Conservation (phyloP, 2,888 invertebrate species). For the Achlya flavicornis region DNA sequence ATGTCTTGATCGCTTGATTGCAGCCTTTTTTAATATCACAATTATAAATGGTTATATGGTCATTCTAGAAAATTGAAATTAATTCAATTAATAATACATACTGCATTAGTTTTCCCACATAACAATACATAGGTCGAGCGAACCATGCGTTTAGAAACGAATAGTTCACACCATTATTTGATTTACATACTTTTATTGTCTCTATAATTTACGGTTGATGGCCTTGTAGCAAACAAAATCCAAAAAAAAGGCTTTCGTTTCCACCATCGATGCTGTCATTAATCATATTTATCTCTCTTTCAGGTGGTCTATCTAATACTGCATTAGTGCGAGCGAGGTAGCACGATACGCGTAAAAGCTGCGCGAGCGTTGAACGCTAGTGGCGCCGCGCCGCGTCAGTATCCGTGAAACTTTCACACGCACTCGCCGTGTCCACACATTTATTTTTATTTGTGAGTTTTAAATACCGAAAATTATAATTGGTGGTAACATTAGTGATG, state of each 20-base stretch:
- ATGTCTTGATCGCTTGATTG: too few relatives aligned
- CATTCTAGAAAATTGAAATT: too few relatives aligned
- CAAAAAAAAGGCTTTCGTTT: constrained; percentile 53
- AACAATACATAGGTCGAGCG: neutral
- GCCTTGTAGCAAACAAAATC: constrained; percentile 47
- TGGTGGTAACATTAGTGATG: neutral
- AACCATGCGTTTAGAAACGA: neutral
- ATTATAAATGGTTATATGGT: too few relatives aligned
- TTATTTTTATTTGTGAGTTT: constrained; percentile 1
- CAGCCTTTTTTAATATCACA: too few relatives aligned
- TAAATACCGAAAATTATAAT: neutral
- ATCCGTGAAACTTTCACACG: constrained; percentile 35
- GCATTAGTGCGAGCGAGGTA: constrained; percentile 24
- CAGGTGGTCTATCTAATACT: constrained; percentile 25
- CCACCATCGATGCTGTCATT: constrained; percentile 46
- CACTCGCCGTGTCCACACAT: constrained; percentile 29
- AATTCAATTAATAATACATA: too few relatives aligned
- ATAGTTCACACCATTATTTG: neutral
- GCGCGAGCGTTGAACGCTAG: constrained; percentile 33
- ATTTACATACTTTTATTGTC: neutral
- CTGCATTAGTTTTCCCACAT: neutral
- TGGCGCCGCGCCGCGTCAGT: constrained; percentile 57
- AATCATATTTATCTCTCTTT: constrained; percentile 49
- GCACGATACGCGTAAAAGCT: constrained; percentile 22
- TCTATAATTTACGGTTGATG: constrained; percentile 22